phyloP scores from a whole-genome alignment of 2,113 vertebrate species.

The Ammodytes dubius region DNA sequence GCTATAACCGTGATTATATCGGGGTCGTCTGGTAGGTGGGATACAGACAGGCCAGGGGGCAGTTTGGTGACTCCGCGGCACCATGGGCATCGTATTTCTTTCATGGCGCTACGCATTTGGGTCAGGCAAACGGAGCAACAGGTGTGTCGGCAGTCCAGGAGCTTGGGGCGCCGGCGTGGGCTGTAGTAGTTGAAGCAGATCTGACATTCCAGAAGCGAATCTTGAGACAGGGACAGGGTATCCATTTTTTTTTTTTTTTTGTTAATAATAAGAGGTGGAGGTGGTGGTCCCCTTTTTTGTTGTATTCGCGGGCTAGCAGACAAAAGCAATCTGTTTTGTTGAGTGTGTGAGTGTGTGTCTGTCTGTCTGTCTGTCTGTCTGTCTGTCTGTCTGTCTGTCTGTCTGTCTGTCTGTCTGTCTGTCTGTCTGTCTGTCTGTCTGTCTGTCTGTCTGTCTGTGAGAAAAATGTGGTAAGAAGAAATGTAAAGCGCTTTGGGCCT shows the following conservation, averaged over 20 bases:
- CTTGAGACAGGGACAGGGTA: slow-evolving; percentile 91
- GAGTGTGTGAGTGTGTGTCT: too few species aligned
- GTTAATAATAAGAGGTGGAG: neutral
- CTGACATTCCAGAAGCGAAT: slow-evolving; percentile 95
- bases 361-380: too few species aligned
- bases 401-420: too few species aligned
- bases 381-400: too few species aligned
- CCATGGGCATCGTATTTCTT: slow-evolving; percentile 96
- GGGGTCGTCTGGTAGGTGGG: slow-evolving; percentile 94
- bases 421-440: too few species aligned
- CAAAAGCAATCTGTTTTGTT: neutral
- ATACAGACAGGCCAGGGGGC: slow-evolving; percentile 90
- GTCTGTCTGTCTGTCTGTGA: too few species aligned
- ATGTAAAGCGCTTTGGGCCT: too few species aligned
- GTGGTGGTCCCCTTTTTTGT: neutral
- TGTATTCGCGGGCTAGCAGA: neutral
- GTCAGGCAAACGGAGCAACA: slow-evolving; percentile 96
- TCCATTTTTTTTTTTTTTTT: slow-evolving; percentile 86
- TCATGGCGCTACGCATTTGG: slow-evolving; percentile 96
- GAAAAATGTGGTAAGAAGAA: too few species aligned
- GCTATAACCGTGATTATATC: slow-evolving; percentile 91
- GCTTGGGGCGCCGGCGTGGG: slow-evolving; percentile 92
- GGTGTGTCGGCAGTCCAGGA: slow-evolving; percentile 95
- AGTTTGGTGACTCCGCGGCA: slow-evolving; percentile 93
- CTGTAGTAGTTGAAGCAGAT: slow-evolving; percentile 99